A percentile compares a stretch with the other conserved stretches of the same genome.
Evolutionary conservation across 2,888 invertebrate species (phyloP).

Genomic region (Lottia gigantea): DNA sequence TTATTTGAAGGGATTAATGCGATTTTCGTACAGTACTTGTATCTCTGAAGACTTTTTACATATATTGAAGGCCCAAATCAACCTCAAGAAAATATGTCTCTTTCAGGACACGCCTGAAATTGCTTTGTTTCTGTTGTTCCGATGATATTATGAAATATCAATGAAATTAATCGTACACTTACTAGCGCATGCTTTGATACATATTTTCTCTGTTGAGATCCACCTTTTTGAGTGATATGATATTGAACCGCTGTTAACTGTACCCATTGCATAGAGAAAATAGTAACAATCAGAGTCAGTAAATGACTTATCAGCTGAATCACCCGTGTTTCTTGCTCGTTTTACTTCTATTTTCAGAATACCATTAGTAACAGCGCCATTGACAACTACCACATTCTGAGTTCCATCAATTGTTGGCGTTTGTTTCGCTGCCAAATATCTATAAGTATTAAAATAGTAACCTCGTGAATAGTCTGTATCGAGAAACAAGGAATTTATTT

Average conservation of each 20-base stretch:
- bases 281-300: conserved; percentile 59
- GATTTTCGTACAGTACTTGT: too few relatives aligned
- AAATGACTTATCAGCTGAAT: conserved; percentile 31
- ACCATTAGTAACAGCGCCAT: conserved; percentile 30
- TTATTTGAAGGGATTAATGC: too few relatives aligned
- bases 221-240: conserved; percentile 21
- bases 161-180: not conserved
- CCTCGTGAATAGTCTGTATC: too few relatives aligned
- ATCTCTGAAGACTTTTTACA: too few relatives aligned
- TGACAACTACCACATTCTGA: conserved; percentile 30
- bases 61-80: too few relatives aligned
- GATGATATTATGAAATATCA: too few relatives aligned
- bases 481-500: too few relatives aligned
- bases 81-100: too few relatives aligned
- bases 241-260: conserved; percentile 14
- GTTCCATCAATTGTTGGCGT: conserved; percentile 21
- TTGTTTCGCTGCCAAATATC: too few relatives aligned
- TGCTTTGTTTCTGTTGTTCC: too few relatives aligned
- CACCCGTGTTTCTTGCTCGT: conserved; percentile 33
- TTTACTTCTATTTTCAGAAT: conserved; percentile 38
- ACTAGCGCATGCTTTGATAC: conserved; percentile 21
- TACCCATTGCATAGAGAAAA: conserved; percentile 40
- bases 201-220: conserved; percentile 21
- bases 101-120: too few relatives aligned
- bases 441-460: too few relatives aligned